phyloP scores from a whole-genome alignment of 2,888 invertebrate genomes.

The Lathronympha strigana region DNA sequence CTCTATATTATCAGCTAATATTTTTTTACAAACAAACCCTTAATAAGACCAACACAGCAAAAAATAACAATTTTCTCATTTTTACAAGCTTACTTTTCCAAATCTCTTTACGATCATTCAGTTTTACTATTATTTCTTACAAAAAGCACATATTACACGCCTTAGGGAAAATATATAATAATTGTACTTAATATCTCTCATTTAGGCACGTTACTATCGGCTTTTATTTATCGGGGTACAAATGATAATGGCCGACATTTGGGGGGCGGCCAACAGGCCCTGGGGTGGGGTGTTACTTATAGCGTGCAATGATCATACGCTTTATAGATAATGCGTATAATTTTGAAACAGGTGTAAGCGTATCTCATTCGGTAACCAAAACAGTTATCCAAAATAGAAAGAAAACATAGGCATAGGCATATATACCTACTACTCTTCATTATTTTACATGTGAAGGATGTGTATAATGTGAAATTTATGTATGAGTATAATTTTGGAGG shows the following conservation, averaged over 20 bases:
- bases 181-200: slow-evolving; percentile 18
- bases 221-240: slow-evolving; percentile 26
- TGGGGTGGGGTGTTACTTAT: neutral
- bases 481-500: too few species aligned
- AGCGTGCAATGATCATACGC: neutral
- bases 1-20: neutral
- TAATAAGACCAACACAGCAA: neutral
- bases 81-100: neutral
- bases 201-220: slow-evolving; percentile 17
- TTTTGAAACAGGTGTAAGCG: too few species aligned
- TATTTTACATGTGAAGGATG: too few species aligned
- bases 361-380: too few species aligned
- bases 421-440: too few species aligned
- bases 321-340: too few species aligned
- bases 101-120: neutral
- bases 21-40: neutral
- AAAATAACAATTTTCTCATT: neutral
- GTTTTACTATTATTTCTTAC: neutral
- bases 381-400: too few species aligned
- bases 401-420: too few species aligned
- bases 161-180: neutral
- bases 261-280: slow-evolving; percentile 11
- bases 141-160: neutral
- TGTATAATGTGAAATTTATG: too few species aligned
- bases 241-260: slow-evolving; percentile 26